phyloP scores from a whole-genome alignment of 1,140 invertebrate species.

The Zaprionus inermis region DNA sequence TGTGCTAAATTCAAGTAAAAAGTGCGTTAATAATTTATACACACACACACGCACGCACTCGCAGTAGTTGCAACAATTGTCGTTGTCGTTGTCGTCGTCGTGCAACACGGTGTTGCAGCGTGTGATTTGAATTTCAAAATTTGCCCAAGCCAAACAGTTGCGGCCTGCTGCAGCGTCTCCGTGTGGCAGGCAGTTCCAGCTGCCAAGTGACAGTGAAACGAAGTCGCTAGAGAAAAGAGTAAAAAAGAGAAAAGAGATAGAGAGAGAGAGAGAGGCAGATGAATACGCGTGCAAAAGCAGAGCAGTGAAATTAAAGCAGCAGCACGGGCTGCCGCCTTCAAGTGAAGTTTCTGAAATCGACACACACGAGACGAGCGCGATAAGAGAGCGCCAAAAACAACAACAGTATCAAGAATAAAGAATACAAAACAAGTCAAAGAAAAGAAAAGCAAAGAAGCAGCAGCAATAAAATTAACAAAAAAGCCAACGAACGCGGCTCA shows the following conservation, averaged over 20 bases:
- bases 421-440: not conserved
- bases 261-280: not conserved
- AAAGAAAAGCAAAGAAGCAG: slow-evolving; percentile 1
- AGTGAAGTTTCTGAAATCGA: slow-evolving; percentile 76
- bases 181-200: slow-evolving; percentile 37
- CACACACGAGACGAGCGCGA: slow-evolving; percentile 16
- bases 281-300: slow-evolving; percentile 58
- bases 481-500: slow-evolving; percentile 53
- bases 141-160: slow-evolving; percentile 41
- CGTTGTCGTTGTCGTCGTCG: too few relatives aligned
- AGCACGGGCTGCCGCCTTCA: slow-evolving; percentile 50
- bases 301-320: slow-evolving; percentile 75
- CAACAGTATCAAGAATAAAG: slow-evolving; percentile 16
- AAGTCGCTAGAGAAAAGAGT: slow-evolving; percentile 40
- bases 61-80: slow-evolving; percentile 43
- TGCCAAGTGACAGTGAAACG: slow-evolving; percentile 57
- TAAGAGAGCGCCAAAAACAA: slow-evolving; percentile 16
- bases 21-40: slow-evolving; percentile 52
- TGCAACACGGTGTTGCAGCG: slow-evolving; percentile 58
- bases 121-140: slow-evolving; percentile 79
- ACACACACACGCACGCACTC: not conserved
- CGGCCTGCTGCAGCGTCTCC: slow-evolving; percentile 13
- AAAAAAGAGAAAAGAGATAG: slow-evolving; percentile 31
- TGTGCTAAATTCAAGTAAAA: slow-evolving; percentile 17
- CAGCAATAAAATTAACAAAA: slow-evolving; percentile 37